These are phyloP conservation scores for Cyprinodon variegatus DNA, from an alignment of 2,113 vertebrate genomes.

Conservation along the genomic window DNA sequence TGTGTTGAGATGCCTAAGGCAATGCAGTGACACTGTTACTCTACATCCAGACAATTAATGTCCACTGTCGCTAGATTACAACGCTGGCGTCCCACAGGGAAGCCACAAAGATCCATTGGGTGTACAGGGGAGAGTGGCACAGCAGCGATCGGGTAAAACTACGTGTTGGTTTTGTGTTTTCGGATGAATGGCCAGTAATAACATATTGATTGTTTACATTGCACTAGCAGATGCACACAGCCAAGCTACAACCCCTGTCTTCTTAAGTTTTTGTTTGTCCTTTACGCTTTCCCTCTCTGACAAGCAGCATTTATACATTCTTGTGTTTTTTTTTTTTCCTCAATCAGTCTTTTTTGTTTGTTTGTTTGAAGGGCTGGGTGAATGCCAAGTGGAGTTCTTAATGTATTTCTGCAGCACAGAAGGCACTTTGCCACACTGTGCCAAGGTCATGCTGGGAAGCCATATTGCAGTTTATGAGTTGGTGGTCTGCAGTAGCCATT, in stretches of 20 bases:
- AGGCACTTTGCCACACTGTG: constrained; percentile 71
- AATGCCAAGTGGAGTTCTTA: constrained; percentile 65
- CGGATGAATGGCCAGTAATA: constrained; percentile 70
- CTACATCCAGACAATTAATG: constrained; percentile 92
- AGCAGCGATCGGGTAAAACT: constrained; percentile 39
- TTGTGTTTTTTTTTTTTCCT: constrained; percentile 14
- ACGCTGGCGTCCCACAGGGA: constrained; percentile 61
- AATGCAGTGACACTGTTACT: constrained; percentile 89
- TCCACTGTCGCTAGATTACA: constrained; percentile 87
- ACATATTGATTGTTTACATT: constrained; percentile 76
- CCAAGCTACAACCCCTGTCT: constrained; percentile 43
- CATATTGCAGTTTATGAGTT: constrained; percentile 83
- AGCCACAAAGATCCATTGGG: constrained; percentile 35
- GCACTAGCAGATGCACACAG: constrained; percentile 46
- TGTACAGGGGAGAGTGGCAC: constrained; percentile 11
- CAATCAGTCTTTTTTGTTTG: constrained; percentile 11
- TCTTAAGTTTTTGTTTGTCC: not conserved
- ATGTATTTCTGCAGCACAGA: constrained; percentile 76
- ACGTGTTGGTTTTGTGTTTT: constrained; percentile 57
- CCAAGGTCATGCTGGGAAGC: constrained; percentile 81
- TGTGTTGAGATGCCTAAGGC: constrained; percentile 85
- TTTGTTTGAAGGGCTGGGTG: constrained; percentile 64
- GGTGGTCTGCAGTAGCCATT: constrained; percentile 72
- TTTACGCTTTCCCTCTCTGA: not conserved
- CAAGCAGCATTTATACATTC: constrained; percentile 1